A percentile compares a stretch with the other conserved stretches of the same genome.
These are phyloP conservation scores for Drosophila siamana DNA, from an alignment of 2,888 invertebrate genomes.

Conservation along the genomic window DNA sequence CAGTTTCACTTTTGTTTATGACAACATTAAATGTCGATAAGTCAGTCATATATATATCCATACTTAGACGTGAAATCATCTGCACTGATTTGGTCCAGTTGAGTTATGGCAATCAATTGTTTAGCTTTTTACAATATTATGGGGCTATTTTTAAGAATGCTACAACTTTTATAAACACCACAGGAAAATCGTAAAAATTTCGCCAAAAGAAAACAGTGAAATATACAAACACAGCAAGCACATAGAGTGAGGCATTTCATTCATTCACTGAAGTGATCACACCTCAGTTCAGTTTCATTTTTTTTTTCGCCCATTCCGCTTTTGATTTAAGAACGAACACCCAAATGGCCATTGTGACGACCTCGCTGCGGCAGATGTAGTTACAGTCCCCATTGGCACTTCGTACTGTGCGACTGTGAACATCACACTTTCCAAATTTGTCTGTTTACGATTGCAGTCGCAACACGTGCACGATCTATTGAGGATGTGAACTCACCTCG, in stretches of 20 bases:
- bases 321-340: slow-evolving; percentile 35
- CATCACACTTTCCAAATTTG: slow-evolving; percentile 18
- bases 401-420: slow-evolving; percentile 14
- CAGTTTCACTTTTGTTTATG: slow-evolving; percentile 15
- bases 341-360: slow-evolving; percentile 29
- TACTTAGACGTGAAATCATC: slow-evolving; percentile 8
- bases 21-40: slow-evolving; percentile 16
- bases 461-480: slow-evolving; percentile 33
- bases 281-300: slow-evolving; percentile 37
- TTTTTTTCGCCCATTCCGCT: not conserved
- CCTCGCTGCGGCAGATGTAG: slow-evolving; percentile 66
- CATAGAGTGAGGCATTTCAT: too few relatives aligned
- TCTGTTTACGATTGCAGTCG: slow-evolving; percentile 33
- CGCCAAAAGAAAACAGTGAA: slow-evolving; percentile 33
- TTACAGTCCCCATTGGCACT: slow-evolving; percentile 51
- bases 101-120: slow-evolving; percentile 41
- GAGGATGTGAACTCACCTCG: slow-evolving; percentile 60
- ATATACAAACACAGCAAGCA: slow-evolving; percentile 63
- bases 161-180: slow-evolving; percentile 58
- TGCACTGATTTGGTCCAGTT: slow-evolving; percentile 10
- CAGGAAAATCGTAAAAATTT: slow-evolving; percentile 54
- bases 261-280: slow-evolving; percentile 48
- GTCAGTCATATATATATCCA: slow-evolving; percentile 10
- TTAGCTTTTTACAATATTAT: slow-evolving; percentile 31
- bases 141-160: slow-evolving; percentile 43